These are phyloP conservation scores for Tychaedon coryphoeus DNA, from an alignment of 2,113 vertebrate species.

Conservation along the genomic window DNA sequence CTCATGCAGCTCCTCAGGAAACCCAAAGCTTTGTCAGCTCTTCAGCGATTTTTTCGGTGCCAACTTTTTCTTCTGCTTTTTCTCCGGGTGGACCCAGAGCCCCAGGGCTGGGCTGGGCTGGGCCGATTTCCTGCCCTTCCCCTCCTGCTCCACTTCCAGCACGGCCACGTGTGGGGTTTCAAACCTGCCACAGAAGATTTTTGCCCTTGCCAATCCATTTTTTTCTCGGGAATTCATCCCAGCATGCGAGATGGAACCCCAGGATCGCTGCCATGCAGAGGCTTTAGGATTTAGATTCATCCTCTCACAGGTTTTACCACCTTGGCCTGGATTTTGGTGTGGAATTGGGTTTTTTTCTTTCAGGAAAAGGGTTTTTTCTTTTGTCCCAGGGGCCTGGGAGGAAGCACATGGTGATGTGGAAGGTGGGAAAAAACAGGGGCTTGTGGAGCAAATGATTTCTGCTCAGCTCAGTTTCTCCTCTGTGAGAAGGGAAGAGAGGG, in stretches of 20 bases:
- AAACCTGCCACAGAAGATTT: accelerated
- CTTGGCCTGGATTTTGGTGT: background rate
- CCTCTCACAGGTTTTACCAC: accelerated
- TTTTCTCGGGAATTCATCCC: background rate
- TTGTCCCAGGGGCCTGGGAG: background rate
- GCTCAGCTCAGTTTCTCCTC: background rate
- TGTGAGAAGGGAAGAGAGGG: background rate
- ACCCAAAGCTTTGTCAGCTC: background rate
- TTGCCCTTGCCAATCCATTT: accelerated
- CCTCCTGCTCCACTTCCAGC: background rate
- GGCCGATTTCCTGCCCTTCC: slow-evolving; percentile 25
- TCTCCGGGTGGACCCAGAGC: background rate
- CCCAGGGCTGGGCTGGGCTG: background rate
- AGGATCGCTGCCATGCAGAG: accelerated
- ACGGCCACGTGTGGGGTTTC: background rate
- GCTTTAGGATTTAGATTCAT: accelerated
- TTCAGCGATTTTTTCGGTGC: background rate
- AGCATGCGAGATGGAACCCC: accelerated
- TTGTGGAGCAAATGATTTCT: background rate
- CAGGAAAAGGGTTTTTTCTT: background rate
- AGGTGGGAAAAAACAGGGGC: background rate
- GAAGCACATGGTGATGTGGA: background rate
- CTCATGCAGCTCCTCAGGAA: background rate
- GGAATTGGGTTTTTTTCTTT: background rate
- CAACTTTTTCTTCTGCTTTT: slow-evolving; percentile 39